These are phyloP conservation scores for Acanthacorydalis orientalis DNA, from an alignment of 2,888 invertebrate genomes.

Conservation along the genomic window DNA sequence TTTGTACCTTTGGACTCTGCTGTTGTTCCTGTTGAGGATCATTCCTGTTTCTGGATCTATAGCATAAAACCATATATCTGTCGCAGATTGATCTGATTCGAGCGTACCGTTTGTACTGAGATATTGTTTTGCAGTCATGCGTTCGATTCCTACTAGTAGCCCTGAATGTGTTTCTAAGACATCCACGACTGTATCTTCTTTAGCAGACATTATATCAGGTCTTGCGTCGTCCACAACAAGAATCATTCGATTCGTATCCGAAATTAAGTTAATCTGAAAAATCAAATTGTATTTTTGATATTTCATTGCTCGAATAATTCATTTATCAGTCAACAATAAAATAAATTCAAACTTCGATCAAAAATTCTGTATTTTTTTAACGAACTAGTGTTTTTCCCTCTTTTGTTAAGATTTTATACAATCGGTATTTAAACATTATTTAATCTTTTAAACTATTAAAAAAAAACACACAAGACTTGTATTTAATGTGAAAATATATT, in stretches of 20 bases:
- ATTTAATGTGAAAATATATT: too few species aligned
- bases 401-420: too few species aligned
- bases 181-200: constrained; percentile 35
- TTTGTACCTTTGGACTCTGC: constrained; percentile 46
- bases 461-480: too few species aligned
- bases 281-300: neutral
- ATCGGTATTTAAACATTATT: too few species aligned
- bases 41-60: constrained; percentile 62
- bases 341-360: too few species aligned
- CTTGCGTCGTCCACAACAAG: constrained; percentile 58
- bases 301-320: too few species aligned
- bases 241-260: constrained; percentile 59
- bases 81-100: constrained; percentile 50
- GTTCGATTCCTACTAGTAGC: constrained; percentile 65
- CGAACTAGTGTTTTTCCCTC: too few species aligned
- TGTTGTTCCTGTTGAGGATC: constrained; percentile 56
- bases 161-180: constrained; percentile 57
- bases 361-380: too few species aligned
- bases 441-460: too few species aligned
- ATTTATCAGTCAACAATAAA: too few species aligned
- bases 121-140: constrained; percentile 60
- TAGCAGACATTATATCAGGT: constrained; percentile 45
- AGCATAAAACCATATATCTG: constrained; percentile 77
- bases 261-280: constrained; percentile 56
- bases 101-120: constrained; percentile 59